A percentile compares a stretch with the other conserved stretches of the same genome.
Evolutionary conservation across 2,797 vertebrate species (phyloP).

Genomic region (Helostoma temminkii): DNA sequence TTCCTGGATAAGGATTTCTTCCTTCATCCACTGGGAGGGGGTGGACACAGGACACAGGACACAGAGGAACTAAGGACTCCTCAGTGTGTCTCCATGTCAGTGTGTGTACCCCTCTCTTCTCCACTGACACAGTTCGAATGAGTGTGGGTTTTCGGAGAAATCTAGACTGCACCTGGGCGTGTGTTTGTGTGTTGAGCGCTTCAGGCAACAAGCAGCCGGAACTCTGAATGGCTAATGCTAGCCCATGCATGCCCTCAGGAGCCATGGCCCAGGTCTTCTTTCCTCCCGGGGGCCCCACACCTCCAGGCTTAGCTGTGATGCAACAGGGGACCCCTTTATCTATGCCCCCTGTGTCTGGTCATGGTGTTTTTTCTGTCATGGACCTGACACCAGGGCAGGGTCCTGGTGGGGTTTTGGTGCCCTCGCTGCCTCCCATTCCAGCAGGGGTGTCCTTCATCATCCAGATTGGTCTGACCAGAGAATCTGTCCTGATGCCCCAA

Average conservation of each 20-base stretch:
- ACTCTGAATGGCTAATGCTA: slow-evolving; percentile 82
- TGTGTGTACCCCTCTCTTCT: slow-evolving; percentile 37
- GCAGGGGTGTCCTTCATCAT: slow-evolving; percentile 91
- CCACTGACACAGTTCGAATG: slow-evolving; percentile 62
- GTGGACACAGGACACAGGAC: slow-evolving; percentile 58
- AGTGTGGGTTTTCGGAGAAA: slow-evolving; percentile 53
- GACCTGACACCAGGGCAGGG: slow-evolving; percentile 58
- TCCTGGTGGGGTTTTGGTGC: slow-evolving; percentile 51
- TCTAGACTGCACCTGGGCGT: slow-evolving; percentile 45
- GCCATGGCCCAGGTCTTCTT: slow-evolving; percentile 80
- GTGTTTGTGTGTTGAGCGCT: slow-evolving; percentile 47
- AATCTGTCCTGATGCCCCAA: slow-evolving; percentile 89
- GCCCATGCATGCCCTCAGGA: slow-evolving; percentile 80
- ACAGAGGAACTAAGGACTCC: slow-evolving; percentile 45
- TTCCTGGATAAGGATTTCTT: slow-evolving; percentile 75
- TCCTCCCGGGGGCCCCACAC: slow-evolving; percentile 71
- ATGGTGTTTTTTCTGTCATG: slow-evolving; percentile 64
- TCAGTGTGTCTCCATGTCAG: slow-evolving; percentile 26
- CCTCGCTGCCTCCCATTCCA: slow-evolving; percentile 67
- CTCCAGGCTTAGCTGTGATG: slow-evolving; percentile 70
- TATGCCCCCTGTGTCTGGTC: slow-evolving; percentile 49
- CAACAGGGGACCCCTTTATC: slow-evolving; percentile 72
- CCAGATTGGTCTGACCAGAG: slow-evolving; percentile 92
- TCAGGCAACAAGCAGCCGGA: slow-evolving; percentile 21
- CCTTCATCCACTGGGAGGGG: slow-evolving; percentile 53